Conservation (phyloP, 2,797 vertebrate genomes). For the Ptychobarbus kaznakovi region DNA sequence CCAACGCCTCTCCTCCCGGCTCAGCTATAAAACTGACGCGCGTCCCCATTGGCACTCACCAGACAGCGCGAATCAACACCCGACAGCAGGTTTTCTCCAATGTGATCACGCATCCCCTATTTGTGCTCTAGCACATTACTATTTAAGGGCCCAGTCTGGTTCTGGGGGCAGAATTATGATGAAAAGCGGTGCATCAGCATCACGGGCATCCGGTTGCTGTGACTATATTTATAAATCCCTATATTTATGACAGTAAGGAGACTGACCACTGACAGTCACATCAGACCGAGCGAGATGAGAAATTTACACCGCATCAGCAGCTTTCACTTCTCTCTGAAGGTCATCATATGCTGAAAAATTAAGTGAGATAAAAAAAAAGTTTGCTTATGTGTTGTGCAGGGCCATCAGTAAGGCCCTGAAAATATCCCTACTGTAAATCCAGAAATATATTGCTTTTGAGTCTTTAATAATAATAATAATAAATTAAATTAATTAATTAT, state of each 20-base stretch:
- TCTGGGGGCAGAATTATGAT: constrained; percentile 47
- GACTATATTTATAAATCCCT: constrained; percentile 17
- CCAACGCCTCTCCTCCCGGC: constrained; percentile 68
- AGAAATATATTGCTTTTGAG: not conserved
- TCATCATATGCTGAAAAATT: not conserved
- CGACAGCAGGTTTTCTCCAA: constrained; percentile 67
- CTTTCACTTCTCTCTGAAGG: not conserved
- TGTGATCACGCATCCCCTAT: constrained; percentile 63
- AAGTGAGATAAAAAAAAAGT: not conserved
- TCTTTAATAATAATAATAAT: not conserved
- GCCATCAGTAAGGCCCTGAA: not conserved
- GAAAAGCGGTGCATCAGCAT: constrained; percentile 16
- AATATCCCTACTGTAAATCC: not conserved
- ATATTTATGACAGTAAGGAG: constrained; percentile 24
- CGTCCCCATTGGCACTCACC: constrained; percentile 64
- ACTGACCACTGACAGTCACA: constrained; percentile 16
- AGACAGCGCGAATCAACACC: constrained; percentile 70
- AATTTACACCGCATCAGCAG: not conserved
- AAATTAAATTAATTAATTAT: not conserved
- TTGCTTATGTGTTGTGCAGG: not conserved
- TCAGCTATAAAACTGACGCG: constrained; percentile 64
- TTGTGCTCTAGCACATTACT: constrained; percentile 60
- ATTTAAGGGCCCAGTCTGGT: constrained; percentile 59
- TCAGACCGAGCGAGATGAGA: not conserved
- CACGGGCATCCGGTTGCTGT: constrained; percentile 14